A percentile compares a stretch with the other conserved stretches of the same genome.
Evolutionary conservation across 2,113 vertebrate species (phyloP).

Genomic region (Cranoglanis bouderius): DNA sequence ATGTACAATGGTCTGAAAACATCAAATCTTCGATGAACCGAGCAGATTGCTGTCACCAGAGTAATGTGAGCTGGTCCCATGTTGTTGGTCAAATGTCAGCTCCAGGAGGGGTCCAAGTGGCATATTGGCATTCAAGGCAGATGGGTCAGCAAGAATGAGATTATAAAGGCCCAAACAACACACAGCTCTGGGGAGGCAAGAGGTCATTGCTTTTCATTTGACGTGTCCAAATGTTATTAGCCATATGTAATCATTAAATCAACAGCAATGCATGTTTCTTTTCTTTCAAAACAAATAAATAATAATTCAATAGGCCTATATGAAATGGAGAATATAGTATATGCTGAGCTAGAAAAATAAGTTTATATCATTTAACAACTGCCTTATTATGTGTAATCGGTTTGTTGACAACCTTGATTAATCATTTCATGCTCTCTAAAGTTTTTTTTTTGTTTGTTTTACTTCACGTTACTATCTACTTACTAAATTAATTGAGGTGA

Average conservation of each 20-base stretch:
- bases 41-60: constrained; percentile 55
- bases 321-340: neutral
- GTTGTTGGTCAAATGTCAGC: constrained; percentile 26
- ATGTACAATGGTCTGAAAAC: constrained; percentile 68
- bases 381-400: neutral
- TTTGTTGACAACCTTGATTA: neutral
- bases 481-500: neutral
- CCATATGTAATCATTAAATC: constrained; percentile 45
- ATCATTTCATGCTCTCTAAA: neutral
- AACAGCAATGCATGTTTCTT: constrained; percentile 48
- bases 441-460: neutral
- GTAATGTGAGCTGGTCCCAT: constrained; percentile 5
- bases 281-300: neutral
- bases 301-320: neutral
- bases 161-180: constrained; percentile 20
- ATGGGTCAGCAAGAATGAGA: constrained; percentile 21
- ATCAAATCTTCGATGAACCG: constrained; percentile 64
- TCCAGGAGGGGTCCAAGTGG: neutral
- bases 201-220: constrained; percentile 68
- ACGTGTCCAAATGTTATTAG: constrained; percentile 44
- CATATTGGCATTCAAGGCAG: neutral
- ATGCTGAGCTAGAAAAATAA: neutral
- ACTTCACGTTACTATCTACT: neutral
- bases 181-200: constrained; percentile 26
- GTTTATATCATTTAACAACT: neutral